These are phyloP conservation scores for Austrofundulus limnaeus DNA, from an alignment of 2,113 vertebrate species.

Conservation along the genomic window DNA sequence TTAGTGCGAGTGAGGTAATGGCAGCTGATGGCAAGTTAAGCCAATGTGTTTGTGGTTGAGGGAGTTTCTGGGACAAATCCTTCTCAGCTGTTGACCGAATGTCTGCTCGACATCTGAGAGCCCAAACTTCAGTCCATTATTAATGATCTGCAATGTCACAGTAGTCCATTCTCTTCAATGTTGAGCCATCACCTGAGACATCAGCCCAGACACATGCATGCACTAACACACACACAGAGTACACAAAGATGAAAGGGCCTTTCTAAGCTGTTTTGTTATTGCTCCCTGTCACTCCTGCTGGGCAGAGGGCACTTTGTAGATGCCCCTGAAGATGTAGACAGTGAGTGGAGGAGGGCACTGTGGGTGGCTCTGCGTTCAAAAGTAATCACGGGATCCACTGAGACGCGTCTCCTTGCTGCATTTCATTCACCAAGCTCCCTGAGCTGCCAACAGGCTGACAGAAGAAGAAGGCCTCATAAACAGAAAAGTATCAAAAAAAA, in stretches of 20 bases:
- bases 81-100: conserved; percentile 31
- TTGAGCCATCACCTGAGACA: conserved; percentile 60
- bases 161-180: conserved; percentile 61
- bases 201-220: conserved; percentile 25
- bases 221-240: conserved; percentile 26
- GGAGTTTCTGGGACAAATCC: conserved; percentile 58
- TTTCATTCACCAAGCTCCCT: conserved; percentile 47
- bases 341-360: conserved; percentile 24
- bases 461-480: conserved; percentile 37
- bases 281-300: conserved; percentile 53
- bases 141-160: conserved; percentile 61
- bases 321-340: conserved; percentile 57
- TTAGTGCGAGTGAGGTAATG: conserved; percentile 15
- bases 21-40: conserved; percentile 59
- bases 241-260: conserved; percentile 50
- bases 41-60: conserved; percentile 59
- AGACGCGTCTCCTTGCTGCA: conserved; percentile 40
- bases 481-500: conserved; percentile 9
- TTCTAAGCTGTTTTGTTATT: conserved; percentile 59
- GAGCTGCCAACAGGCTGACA: conserved; percentile 46
- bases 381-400: conserved; percentile 35
- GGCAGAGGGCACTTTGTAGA: conserved; percentile 59
- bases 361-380: conserved; percentile 50
- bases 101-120: conserved; percentile 42
- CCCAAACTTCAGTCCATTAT: conserved; percentile 64